Conservation (phyloP, 2,113 vertebrate species). For the Cepphus grylle region DNA sequence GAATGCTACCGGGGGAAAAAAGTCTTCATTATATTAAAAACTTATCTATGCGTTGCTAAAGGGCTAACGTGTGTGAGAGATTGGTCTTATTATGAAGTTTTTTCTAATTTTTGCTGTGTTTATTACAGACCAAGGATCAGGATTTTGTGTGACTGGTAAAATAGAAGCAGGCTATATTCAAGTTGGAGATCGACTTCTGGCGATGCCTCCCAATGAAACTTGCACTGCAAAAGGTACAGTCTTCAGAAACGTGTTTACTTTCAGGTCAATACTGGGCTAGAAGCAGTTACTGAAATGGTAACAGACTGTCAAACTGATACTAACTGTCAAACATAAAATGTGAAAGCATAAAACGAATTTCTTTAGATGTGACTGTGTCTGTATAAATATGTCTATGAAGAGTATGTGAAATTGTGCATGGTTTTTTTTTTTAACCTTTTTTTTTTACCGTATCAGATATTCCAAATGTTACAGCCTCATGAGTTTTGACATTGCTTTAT, state of each 20-base stretch:
- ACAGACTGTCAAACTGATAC: conserved; percentile 80
- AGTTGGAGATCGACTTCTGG: conserved; percentile 87
- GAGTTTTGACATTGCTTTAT: neutral
- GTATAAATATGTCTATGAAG: conserved; percentile 45
- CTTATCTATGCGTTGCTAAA: neutral
- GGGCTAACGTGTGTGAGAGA: neutral
- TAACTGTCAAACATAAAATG: conserved; percentile 78
- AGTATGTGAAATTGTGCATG: conserved; percentile 15
- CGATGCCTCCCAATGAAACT: conserved; percentile 96
- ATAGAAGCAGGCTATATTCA: conserved; percentile 96
- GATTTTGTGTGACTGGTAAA: conserved; percentile 97
- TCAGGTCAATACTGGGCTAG: conserved; percentile 60
- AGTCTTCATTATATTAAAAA: neutral
- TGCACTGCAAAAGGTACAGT: conserved; percentile 93
- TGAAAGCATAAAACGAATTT: conserved; percentile 77
- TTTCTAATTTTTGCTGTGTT: conserved; percentile 18
- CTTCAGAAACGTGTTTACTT: conserved; percentile 50
- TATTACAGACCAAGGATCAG: conserved; percentile 92
- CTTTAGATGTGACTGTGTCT: conserved; percentile 72
- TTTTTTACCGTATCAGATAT: neutral
- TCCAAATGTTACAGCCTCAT: conserved; percentile 25
- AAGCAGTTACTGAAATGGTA: conserved; percentile 76
- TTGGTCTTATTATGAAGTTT: neutral
- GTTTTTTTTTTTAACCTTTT: neutral
- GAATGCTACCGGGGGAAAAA: neutral